These are phyloP conservation scores for Petroica traversi DNA, from an alignment of 2,113 vertebrate genomes.

Conservation along the genomic window DNA sequence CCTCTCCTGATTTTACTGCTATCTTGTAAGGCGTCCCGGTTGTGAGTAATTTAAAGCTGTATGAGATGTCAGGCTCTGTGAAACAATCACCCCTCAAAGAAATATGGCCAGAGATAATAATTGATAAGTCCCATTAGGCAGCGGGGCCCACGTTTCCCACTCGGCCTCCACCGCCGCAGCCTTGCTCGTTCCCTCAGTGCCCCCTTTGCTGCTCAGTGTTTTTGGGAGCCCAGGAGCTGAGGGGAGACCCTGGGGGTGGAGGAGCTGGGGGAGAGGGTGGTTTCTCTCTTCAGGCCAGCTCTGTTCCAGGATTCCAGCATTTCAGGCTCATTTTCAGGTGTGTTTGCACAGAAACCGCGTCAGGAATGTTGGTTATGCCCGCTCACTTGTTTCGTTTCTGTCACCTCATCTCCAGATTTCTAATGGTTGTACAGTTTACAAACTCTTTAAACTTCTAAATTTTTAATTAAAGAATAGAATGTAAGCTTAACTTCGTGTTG, in stretches of 20 bases:
- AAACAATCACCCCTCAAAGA: slow-evolving; percentile 87
- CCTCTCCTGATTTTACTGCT: slow-evolving; percentile 87
- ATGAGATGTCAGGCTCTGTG: slow-evolving; percentile 85
- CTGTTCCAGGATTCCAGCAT: neutral
- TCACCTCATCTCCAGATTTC: neutral
- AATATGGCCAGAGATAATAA: slow-evolving; percentile 85
- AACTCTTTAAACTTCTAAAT: slow-evolving; percentile 36
- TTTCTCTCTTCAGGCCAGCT: neutral
- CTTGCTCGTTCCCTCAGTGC: slow-evolving; percentile 44
- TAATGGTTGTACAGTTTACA: neutral
- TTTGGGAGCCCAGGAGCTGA: neutral
- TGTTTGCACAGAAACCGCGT: neutral
- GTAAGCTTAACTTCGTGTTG: slow-evolving; percentile 53
- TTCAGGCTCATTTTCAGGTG: neutral
- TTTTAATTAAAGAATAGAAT: slow-evolving; percentile 53
- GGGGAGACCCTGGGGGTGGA: neutral
- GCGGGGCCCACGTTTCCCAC: slow-evolving; percentile 62
- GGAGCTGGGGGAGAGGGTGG: neutral
- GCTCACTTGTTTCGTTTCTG: neutral
- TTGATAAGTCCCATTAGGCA: slow-evolving; percentile 87
- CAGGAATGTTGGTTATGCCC: neutral
- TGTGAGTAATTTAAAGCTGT: slow-evolving; percentile 89
- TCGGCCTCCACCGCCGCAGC: slow-evolving; percentile 65
- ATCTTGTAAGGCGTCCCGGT: slow-evolving; percentile 80
- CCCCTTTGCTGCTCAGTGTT: neutral